These are phyloP conservation scores for Ectropis crepuscularia DNA, from an alignment of 2,888 invertebrate species.

Conservation along the genomic window DNA sequence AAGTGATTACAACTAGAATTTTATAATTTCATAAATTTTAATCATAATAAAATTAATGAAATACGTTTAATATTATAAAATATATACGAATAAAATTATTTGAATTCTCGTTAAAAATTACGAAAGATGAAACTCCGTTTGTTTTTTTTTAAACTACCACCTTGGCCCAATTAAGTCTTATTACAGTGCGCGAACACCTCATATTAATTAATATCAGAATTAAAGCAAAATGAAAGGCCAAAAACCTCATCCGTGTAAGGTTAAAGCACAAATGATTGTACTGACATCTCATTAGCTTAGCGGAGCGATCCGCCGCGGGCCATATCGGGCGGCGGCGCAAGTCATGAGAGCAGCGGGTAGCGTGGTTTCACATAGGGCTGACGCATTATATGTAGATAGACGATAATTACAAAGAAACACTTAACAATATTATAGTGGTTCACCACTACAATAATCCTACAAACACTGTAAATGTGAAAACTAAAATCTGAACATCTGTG, in stretches of 20 bases:
- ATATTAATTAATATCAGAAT: conserved; percentile 71
- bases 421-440: too few relatives aligned
- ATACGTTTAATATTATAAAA: too few relatives aligned
- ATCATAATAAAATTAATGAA: too few relatives aligned
- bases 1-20: too few relatives aligned
- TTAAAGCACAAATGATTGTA: conserved; percentile 83
- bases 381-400: too few relatives aligned
- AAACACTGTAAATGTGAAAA: too few relatives aligned
- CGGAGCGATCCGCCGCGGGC: conserved; percentile 75
- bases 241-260: conserved; percentile 79
- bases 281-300: conserved; percentile 85
- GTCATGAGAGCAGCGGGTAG: conserved; percentile 29
- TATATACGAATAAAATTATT: too few relatives aligned
- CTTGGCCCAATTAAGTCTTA: conserved; percentile 7
- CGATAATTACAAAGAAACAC: too few relatives aligned
- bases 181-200: conserved; percentile 43
- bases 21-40: too few relatives aligned
- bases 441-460: too few relatives aligned
- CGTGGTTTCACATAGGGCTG: background rate
- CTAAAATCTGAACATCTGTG: too few relatives aligned
- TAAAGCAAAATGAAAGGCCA: conserved; percentile 77
- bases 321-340: conserved; percentile 53
- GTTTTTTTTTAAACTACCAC: conserved; percentile 6
- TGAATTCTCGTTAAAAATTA: background rate
- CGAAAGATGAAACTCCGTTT: background rate